Base-by-base conservation (phyloP, 2,797 vertebrate genomes). In the Mallotus villosus region DNA sequence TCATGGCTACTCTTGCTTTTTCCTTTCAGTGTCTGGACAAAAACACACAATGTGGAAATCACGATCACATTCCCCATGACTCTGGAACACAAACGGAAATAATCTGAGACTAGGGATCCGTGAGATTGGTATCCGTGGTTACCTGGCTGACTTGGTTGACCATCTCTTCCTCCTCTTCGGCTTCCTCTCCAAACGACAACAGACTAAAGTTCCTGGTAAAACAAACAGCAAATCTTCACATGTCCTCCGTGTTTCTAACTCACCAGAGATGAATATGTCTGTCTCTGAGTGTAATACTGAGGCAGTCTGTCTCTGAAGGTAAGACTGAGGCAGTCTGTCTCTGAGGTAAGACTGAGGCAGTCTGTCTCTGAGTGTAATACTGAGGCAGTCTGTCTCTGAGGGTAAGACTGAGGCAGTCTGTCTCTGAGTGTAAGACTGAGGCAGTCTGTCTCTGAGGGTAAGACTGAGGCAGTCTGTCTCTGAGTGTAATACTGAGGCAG, bases 1-100 rank as follows among this genome's bases (percentile, higher is more conserved):
- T 99, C 97, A 62, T 98, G 97, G 83, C 97, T 99, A 83, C 97
- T 99, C 93, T 99, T 98, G 91, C 97, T 97, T 91, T 94, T 97
- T 21, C 96, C 97, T 78, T 97, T 99, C 85, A 98, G 92, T 27
- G 92, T 96, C 97, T 99, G 83, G 63, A 82, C 74, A 81, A 37
- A 74, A 64, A 81, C 76, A 6, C 75, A 49, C 24, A 51, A 19
- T n/a, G 21, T 34, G 5, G 4, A 16, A 11, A 57, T 55, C 24
- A 61, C 22, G 55, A n/a, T 17, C 4, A 5, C 49, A 11, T 63
- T 19, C 7, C 7, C 51, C 51, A n/a, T 17, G 4, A 53, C 3
- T 53, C 3, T 53, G 19, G 14, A 19, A 16, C 2, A 5, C 14
- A 53, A 53, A 53, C 14, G 17, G 49, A 53, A 19, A 16, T 53